These are phyloP conservation scores for Heliothis subflexa DNA, from an alignment of 1,140 invertebrate genomes.

Conservation along the genomic window DNA sequence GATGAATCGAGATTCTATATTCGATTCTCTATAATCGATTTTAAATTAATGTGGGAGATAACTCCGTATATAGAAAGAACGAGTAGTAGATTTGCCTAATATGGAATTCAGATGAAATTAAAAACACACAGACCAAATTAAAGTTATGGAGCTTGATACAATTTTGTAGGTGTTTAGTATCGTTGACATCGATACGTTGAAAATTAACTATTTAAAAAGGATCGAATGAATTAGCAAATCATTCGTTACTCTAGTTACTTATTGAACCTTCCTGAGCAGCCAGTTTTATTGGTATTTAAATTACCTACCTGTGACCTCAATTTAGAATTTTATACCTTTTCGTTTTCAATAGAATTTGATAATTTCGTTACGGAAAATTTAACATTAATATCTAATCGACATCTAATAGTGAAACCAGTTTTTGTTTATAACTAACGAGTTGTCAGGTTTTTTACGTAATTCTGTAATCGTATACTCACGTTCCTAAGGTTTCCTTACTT, in stretches of 20 bases:
- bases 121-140: too few species aligned
- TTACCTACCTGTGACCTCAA: background rate
- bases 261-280: background rate
- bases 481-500: constrained; percentile 14
- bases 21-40: background rate
- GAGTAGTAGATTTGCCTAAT: too few species aligned
- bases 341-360: background rate
- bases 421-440: background rate
- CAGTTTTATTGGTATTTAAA: background rate
- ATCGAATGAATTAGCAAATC: too few species aligned
- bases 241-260: too few species aligned
- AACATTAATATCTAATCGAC: constrained; percentile 15
- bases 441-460: constrained; percentile 22
- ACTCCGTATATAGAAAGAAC: too few species aligned
- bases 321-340: background rate
- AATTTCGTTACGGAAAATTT: constrained; percentile 11
- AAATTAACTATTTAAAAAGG: too few species aligned
- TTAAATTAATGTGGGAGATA: background rate
- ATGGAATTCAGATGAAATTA: too few species aligned
- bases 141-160: too few species aligned
- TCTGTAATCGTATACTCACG: constrained; percentile 1
- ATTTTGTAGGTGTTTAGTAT: too few species aligned
- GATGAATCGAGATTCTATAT: background rate
- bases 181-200: too few species aligned
- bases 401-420: constrained; percentile 14